phyloP scores from a whole-genome alignment of 2,797 vertebrate species.

The Serranus cabrilla region DNA sequence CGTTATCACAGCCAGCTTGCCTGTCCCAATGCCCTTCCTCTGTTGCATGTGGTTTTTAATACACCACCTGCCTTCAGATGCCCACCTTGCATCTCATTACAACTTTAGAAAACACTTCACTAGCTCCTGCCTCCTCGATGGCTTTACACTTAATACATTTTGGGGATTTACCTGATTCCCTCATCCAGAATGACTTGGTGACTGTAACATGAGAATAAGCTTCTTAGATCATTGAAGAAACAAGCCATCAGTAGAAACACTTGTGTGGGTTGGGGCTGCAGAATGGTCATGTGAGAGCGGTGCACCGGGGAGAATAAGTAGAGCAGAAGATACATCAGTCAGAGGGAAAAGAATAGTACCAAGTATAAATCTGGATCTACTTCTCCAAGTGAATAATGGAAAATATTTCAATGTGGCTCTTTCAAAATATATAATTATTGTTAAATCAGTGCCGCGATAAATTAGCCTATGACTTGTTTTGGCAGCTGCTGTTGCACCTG shows the following conservation, averaged over 20 bases:
- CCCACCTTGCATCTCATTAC: slow-evolving; percentile 50
- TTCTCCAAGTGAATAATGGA: background rate
- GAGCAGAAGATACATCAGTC: background rate
- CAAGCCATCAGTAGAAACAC: slow-evolving; percentile 14
- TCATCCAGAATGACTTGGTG: background rate
- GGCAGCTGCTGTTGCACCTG: background rate
- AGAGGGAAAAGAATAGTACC: background rate
- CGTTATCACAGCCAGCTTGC: slow-evolving; percentile 71
- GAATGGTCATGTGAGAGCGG: slow-evolving; percentile 7
- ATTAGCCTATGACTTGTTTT: background rate
- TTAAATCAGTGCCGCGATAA: background rate
- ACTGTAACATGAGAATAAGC: slow-evolving; percentile 17
- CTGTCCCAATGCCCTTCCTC: slow-evolving; percentile 66
- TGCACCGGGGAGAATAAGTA: background rate
- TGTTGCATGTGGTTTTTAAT: slow-evolving; percentile 56
- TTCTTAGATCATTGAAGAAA: slow-evolving; percentile 7
- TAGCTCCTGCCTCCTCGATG: slow-evolving; percentile 14
- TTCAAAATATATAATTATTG: background rate
- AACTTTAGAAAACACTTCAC: slow-evolving; percentile 43
- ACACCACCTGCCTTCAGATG: slow-evolving; percentile 66
- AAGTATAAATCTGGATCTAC: background rate
- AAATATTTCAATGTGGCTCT: background rate
- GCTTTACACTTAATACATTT: slow-evolving; percentile 19
- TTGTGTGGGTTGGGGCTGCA: slow-evolving; percentile 7
- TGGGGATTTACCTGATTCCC: slow-evolving; percentile 15